Evolutionary conservation across 2,888 invertebrate species (phyloP), one percentile per base, ranked within the genome.

Genomic region (Hydraecia micacea): DNA sequence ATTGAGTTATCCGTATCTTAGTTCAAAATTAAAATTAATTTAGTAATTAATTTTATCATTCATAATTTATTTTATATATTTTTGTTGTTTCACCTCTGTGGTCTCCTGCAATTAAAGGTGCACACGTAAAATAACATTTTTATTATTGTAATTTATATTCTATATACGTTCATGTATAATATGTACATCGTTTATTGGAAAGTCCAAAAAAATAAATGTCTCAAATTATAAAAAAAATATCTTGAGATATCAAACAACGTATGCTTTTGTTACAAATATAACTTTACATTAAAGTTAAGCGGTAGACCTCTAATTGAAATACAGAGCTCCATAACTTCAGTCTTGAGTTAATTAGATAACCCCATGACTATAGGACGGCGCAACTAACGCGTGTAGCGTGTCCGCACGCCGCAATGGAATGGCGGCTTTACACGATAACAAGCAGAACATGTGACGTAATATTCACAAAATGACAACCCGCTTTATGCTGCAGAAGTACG

Each of bases 381-480:
- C 28, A 74, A 55, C 73, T 81, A 69, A 86, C 65, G 77, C 73
- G 32, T 73, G 49, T 71, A 80, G 49, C 67, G 77, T 74, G 83
- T 74, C 77, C 65, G 8, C 46, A 65, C n/a, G 62, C 60, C 60
- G 28, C 70, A 67, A 49, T 69, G 39, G 52, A 62, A 74, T 72
- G 55, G 39, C 52, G 63, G 68, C 70, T 87, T 75, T 78, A 77
- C 70, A 79, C 67, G 80, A 76, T 83, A 82, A 75, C 84, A 84
- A 75, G 76, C 65, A 67, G 67, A 76, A 73, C 67, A 77, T 74
- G 74, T 80, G 77, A 84, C 74, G 68, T 74, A 69, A 65, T 73
- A 76, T 78, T 74, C 63, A 70, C 80, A 78, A 86, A 77, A 70
- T 75, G 36, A 52, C 70, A 65, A 75, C 46, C 39, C 0, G 6